Evolutionary conservation across 2,797 vertebrate genomes (phyloP).

Genomic region (Oreochromis mossambicus): DNA sequence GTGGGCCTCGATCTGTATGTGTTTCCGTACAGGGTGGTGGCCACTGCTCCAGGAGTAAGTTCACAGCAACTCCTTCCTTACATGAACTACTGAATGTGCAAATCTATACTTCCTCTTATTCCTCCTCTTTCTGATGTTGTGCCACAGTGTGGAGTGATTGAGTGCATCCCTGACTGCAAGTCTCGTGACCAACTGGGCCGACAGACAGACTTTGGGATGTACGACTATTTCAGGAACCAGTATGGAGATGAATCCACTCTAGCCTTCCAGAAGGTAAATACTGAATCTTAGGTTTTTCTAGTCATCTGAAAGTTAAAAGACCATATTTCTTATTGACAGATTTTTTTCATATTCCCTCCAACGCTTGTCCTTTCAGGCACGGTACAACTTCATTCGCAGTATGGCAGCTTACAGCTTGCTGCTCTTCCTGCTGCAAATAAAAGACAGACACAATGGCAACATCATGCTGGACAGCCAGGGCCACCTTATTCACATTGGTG

Average conservation of each 20-base stretch:
- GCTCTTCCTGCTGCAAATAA: conserved; percentile 93
- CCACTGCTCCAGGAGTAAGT: conserved; percentile 93
- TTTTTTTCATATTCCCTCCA: background rate
- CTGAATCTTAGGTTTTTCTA: background rate
- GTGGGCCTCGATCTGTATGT: conserved; percentile 95
- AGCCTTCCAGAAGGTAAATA: conserved; percentile 91
- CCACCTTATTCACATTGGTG: conserved; percentile 94
- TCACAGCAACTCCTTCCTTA: background rate
- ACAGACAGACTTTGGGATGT: conserved; percentile 97
- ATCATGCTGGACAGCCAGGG: conserved; percentile 97
- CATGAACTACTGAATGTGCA: background rate
- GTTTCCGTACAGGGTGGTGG: conserved; percentile 95
- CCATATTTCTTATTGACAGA: background rate
- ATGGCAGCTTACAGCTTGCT: conserved; percentile 96
- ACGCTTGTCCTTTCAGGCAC: conserved; percentile 73
- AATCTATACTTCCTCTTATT: background rate
- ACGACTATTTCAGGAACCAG: conserved; percentile 95
- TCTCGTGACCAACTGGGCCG: conserved; percentile 95
- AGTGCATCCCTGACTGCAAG: conserved; percentile 97
- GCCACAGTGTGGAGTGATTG: conserved; percentile 89
- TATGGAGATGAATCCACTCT: conserved; percentile 94
- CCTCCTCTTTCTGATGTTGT: background rate
- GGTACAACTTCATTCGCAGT: conserved; percentile 96
- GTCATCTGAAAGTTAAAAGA: background rate
- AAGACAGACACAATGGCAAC: conserved; percentile 95